These are phyloP conservation scores for Stenotaenia linearis DNA, from an alignment of 2,888 invertebrate species.

Conservation along the genomic window DNA sequence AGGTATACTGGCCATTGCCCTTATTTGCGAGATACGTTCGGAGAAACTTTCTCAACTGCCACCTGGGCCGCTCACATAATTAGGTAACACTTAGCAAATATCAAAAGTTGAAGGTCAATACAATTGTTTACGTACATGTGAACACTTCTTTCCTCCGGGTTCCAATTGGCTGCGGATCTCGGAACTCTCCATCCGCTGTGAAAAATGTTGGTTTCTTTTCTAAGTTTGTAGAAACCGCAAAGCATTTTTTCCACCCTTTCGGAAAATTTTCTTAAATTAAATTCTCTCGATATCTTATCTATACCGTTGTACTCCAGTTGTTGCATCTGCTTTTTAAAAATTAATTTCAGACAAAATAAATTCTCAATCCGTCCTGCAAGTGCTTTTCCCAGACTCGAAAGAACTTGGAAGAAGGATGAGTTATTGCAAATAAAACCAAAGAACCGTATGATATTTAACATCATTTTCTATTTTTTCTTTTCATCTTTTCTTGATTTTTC, in stretches of 20 bases:
- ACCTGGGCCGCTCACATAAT: background rate
- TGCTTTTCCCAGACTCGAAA: background rate
- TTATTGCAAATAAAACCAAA: background rate
- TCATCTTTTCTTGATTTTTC: background rate
- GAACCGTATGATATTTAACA: background rate
- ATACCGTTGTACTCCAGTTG: background rate
- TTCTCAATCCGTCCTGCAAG: background rate
- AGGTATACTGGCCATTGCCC: constrained; percentile 13
- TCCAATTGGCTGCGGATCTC: background rate
- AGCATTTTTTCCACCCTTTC: background rate
- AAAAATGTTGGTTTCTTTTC: background rate
- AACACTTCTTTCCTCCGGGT: background rate
- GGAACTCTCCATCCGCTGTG: background rate
- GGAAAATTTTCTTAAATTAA: background rate
- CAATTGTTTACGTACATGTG: background rate
- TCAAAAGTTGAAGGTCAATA: background rate
- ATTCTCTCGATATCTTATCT: background rate
- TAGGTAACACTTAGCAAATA: constrained; percentile 10
- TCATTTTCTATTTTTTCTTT: background rate
- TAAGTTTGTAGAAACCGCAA: background rate
- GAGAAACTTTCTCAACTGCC: background rate
- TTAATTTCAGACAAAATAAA: background rate
- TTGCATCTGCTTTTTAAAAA: background rate
- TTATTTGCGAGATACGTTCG: background rate
- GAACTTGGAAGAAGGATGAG: background rate